Base-by-base conservation (phyloP, 2,888 invertebrate genomes). In the Stictocephala bisonia region DNA sequence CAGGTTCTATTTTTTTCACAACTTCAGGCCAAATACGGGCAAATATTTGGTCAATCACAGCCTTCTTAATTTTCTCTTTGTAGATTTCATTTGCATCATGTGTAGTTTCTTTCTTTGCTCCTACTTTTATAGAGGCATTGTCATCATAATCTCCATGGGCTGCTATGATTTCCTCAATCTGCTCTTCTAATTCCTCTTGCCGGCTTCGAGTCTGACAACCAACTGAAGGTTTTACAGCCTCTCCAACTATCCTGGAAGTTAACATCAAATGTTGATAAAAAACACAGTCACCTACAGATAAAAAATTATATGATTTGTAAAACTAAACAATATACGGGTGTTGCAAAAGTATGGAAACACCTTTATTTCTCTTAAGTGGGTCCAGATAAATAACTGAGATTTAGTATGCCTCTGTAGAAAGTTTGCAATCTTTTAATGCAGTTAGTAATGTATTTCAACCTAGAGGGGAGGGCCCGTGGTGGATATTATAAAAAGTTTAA, bases 11-110 rank as follows among this genome's bases (percentile, higher is more conserved):
- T 44, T 72, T 73, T 41, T 74, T 75, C 18, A 72, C 68, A 6
- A 75, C 72, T 13, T 70, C 73, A 18, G 76, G 76, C 67, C 75
- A 76, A 6, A 73, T 73, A 51, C 71, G 44, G 15, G 73, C 64
- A 71, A 76, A 72, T 15, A 75, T 70, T 40, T 72, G 70, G 44
- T 74, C 75, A 15, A 75, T 74, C 24, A 73, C 64, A 35, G 73
- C 75, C 40, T 69, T 67, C 26, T 75, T 60, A 53, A 76, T 71
- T 64, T 72, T 66, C 6, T 72, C 70, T 27, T 66, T 72, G 13
- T 69, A 56, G 11, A 56, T 35, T 48, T 74, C 67, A 35, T 24
- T 35, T 1, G 31, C 50, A 29, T 69, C 53, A 1, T 60, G n/a
- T 9, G 11, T 44, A n/a, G 27, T 69, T 40, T 51, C 51, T 29